Evolutionary conservation across 2,113 vertebrate species (phyloP).

Genomic region (Acanthisitta chloris): DNA sequence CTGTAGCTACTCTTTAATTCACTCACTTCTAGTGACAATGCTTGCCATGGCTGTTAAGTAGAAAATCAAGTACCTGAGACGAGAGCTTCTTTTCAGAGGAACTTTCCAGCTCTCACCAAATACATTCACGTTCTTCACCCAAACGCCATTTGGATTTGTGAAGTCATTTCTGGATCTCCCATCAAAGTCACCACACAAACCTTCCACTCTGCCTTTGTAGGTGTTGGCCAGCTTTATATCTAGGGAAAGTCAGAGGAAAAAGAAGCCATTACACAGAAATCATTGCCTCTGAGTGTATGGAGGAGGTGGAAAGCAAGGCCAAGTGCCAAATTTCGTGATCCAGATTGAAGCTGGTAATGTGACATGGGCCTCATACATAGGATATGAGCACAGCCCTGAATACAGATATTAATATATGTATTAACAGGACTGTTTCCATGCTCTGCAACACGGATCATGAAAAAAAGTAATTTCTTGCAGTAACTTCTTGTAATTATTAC

Average conservation of each 20-base stretch:
- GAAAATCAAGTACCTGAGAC: constrained; percentile 50
- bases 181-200: constrained; percentile 85
- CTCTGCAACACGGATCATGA: background rate
- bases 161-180: constrained; percentile 71
- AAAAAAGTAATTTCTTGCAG: background rate
- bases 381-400: background rate
- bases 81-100: constrained; percentile 4
- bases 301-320: background rate
- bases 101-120: constrained; percentile 85
- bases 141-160: constrained; percentile 71
- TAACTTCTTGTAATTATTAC: background rate
- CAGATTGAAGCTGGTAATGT: background rate
- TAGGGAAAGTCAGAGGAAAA: constrained; percentile 6
- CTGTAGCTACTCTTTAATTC: too few relatives aligned
- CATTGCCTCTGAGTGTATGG: background rate
- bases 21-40: background rate
- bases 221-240: constrained; percentile 76
- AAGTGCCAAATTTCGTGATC: background rate
- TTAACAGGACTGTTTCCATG: background rate
- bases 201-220: constrained; percentile 73
- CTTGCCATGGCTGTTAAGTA: background rate
- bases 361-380: rapidly evolving
- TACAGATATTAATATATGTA: background rate
- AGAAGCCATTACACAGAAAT: background rate
- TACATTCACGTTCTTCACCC: constrained; percentile 41